Evolutionary conservation across 2,797 vertebrate species (phyloP), one percentile per base, ranked within the genome.

Genomic region (Sorex maritimensis): DNA sequence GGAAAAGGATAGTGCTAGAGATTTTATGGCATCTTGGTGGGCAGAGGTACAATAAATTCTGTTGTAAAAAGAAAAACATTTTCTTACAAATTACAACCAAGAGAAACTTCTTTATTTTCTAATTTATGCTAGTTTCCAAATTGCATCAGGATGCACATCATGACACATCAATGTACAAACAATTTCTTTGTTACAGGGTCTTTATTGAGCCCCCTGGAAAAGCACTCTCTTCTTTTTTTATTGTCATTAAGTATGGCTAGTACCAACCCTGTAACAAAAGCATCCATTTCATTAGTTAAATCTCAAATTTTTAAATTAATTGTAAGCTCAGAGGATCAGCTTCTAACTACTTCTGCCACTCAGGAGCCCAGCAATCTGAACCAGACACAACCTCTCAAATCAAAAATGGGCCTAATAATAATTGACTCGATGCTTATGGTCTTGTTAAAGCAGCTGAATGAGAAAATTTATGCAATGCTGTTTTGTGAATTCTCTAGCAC

Each of bases 21-120:
- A 61, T 61, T 61, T 61, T 4, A 61, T 61, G 21, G 58, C 58
- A 19, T 19, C 58, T 61, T 61, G 58, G 19, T 61, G 58, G 58
- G 58, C 21, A 21, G 58, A 21, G 17, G 58, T 23, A 23, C 58
- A 61, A 61, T 61, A 21, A 19, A 61, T 23, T 61, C 58, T 61
- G 17, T 23, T 61, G 24, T 44, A 44, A 44, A 44, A 19, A 13
- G 26, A 67, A 67, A 67, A 10, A 9, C 72, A 15, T 71, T 92
- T 81, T 23, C 52, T 61, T 92, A 34, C 26, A 68, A 84, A 49
- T 80, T 84, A 91, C 23, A 61, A 1, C 5, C 83, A 81, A 86
- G 14, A 91, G 26, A 88, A 82, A 13, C 69, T 58, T 83, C 77
- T 58, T 3, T 77, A 34, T 34, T 38, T 46, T 30, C 34, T 75